Evolutionary conservation across 1,140 invertebrate genomes (phyloP).

Genomic region (Anoplophora glabripennis): DNA sequence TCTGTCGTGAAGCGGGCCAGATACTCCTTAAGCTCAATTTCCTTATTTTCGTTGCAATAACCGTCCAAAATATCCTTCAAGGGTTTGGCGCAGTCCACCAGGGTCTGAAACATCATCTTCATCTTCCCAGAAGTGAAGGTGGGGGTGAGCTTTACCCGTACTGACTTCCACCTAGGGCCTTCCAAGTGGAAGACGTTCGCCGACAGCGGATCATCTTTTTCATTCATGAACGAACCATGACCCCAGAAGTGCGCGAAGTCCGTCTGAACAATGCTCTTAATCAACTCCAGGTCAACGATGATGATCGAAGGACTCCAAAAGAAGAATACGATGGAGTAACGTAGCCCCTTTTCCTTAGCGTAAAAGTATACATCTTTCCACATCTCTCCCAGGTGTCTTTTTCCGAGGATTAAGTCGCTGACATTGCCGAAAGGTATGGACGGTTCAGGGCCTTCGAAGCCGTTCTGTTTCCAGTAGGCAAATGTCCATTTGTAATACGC

Average conservation of each 20-base stretch:
- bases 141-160: slow-evolving; percentile 44
- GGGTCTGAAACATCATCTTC: slow-evolving; percentile 29
- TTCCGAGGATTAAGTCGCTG: too few species aligned
- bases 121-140: slow-evolving; percentile 17
- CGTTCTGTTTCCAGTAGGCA: too few species aligned
- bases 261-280: slow-evolving; percentile 18
- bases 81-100: slow-evolving; percentile 12
- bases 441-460: too few species aligned
- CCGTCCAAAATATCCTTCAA: slow-evolving; percentile 15
- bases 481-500: too few species aligned
- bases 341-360: too few species aligned
- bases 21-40: slow-evolving; percentile 21
- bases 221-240: slow-evolving; percentile 15
- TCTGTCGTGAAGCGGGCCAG: slow-evolving; percentile 16
- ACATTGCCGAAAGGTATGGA: too few species aligned
- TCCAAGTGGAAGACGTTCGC: slow-evolving; percentile 44
- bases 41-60: background rate
- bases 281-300: slow-evolving; percentile 15
- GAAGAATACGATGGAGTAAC: background rate
- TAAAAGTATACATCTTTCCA: too few species aligned
- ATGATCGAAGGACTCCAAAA: slow-evolving; percentile 7
- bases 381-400: too few species aligned
- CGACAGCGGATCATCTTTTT: slow-evolving; percentile 34
- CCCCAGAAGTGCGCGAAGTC: slow-evolving; percentile 22
- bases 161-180: slow-evolving; percentile 51